These are phyloP conservation scores for Microcebus tavaratra DNA, from an alignment of 2,113 vertebrate genomes.

Conservation along the genomic window DNA sequence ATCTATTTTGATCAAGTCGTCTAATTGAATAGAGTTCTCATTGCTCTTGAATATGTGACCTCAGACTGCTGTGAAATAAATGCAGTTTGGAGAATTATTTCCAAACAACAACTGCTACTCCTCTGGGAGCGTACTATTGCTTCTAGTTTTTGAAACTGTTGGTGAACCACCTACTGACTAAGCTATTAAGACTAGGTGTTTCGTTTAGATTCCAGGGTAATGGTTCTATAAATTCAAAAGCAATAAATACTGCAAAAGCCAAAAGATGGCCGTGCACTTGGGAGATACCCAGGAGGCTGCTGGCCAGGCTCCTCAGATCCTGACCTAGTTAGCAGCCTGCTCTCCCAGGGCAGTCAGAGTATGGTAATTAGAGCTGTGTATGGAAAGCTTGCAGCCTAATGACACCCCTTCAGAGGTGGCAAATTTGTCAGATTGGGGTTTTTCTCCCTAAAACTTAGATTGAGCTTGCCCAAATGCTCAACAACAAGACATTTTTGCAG, in stretches of 20 bases:
- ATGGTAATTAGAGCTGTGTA: background rate
- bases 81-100: slow-evolving; percentile 83
- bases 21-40: slow-evolving; percentile 84
- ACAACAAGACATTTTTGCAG: background rate
- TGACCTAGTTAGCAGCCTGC: slow-evolving; percentile 41
- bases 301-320: background rate
- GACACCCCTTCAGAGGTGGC: background rate
- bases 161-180: slow-evolving; percentile 61
- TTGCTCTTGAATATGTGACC: slow-evolving; percentile 82
- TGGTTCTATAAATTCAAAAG: slow-evolving; percentile 59
- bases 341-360: background rate
- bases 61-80: slow-evolving; percentile 82
- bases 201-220: slow-evolving; percentile 31
- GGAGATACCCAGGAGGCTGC: background rate
- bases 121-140: slow-evolving; percentile 60
- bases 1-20: slow-evolving; percentile 85
- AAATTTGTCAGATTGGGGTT: background rate
- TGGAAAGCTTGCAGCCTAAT: background rate
- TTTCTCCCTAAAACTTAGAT: slow-evolving; percentile 8
- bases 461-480: background rate
- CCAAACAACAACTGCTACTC: slow-evolving; percentile 76
- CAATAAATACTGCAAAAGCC: background rate
- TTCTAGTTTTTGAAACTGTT: slow-evolving; percentile 55
- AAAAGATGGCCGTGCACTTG: background rate
- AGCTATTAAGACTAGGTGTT: slow-evolving; percentile 68